Conservation (phyloP, 2,113 vertebrate genomes). For the Bubo scandiacus region DNA sequence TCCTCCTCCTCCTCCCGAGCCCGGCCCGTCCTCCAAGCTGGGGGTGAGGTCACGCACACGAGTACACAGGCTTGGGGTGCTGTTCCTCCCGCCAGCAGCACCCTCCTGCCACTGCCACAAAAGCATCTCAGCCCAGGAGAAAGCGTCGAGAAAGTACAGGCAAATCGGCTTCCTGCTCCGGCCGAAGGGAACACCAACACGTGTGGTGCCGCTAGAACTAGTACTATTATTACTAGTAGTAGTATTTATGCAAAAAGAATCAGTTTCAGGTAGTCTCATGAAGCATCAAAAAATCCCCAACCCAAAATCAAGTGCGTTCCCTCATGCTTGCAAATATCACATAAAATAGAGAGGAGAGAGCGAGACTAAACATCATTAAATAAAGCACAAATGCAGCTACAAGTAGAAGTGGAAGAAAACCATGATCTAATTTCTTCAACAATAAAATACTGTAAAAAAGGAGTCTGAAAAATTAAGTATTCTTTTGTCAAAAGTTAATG, state of each 20-base stretch:
- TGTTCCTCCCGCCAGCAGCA: background rate
- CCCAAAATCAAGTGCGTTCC: background rate
- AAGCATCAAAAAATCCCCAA: background rate
- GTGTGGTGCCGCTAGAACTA: background rate
- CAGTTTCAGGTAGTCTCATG: background rate
- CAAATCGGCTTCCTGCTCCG: background rate
- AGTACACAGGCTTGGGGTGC: too few relatives aligned
- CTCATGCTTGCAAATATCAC: background rate
- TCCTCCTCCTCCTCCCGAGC: background rate
- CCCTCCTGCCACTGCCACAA: background rate
- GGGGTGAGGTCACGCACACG: accelerated
- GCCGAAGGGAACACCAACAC: accelerated
- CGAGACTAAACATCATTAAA: background rate
- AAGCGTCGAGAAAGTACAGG: background rate
- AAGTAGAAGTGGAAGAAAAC: slow-evolving; percentile 21
- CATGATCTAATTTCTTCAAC: background rate
- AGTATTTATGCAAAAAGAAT: background rate
- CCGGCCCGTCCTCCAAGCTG: background rate
- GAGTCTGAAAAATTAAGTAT: slow-evolving; percentile 18
- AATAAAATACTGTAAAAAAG: background rate
- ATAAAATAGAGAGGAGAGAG: background rate
- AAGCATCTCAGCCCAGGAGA: background rate
- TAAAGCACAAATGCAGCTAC: background rate
- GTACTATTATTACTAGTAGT: background rate
- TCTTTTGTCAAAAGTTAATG: slow-evolving; percentile 30